phyloP scores from a whole-genome alignment of 2,113 vertebrate species.

The Nesogale talazaci region DNA sequence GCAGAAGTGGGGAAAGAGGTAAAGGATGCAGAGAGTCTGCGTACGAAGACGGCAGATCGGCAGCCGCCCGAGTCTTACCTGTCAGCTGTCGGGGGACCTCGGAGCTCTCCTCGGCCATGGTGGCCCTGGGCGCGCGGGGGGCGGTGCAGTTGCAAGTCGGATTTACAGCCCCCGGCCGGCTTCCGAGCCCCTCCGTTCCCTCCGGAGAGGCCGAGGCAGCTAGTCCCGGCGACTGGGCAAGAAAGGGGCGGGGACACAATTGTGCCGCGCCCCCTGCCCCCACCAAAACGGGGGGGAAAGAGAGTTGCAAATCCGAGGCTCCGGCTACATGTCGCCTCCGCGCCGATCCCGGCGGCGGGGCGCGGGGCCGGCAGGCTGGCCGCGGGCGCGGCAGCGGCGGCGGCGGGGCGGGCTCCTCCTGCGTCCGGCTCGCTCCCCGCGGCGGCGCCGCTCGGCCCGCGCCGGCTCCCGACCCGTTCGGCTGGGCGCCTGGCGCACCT shows the following conservation, averaged over 20 bases:
- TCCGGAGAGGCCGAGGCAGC: slow-evolving; percentile 4
- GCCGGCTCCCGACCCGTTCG: slow-evolving; percentile 2
- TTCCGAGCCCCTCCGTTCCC: neutral
- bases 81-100: slow-evolving; percentile 93
- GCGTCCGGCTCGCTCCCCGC: neutral
- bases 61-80: slow-evolving; percentile 86
- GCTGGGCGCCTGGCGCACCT: slow-evolving; percentile 66
- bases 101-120: slow-evolving; percentile 93
- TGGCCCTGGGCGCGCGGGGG: slow-evolving; percentile 69
- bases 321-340: slow-evolving; percentile 67
- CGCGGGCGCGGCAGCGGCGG: neutral
- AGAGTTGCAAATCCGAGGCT: slow-evolving; percentile 54
- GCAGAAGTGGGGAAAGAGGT: neutral
- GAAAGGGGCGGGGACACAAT: neutral
- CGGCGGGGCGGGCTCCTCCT: slow-evolving; percentile 14
- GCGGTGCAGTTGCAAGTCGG: slow-evolving; percentile 34
- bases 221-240: neutral
- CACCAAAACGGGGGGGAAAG: slow-evolving; percentile 48
- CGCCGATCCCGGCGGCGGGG: slow-evolving; percentile 43
- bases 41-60: slow-evolving; percentile 21
- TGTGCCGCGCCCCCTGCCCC: slow-evolving; percentile 28
- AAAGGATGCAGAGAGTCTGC: neutral
- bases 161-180: slow-evolving; percentile 36
- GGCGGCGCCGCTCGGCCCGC: neutral
- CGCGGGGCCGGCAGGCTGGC: neutral